phyloP scores from a whole-genome alignment of 2,113 vertebrate genomes.

The Gallinago media region DNA sequence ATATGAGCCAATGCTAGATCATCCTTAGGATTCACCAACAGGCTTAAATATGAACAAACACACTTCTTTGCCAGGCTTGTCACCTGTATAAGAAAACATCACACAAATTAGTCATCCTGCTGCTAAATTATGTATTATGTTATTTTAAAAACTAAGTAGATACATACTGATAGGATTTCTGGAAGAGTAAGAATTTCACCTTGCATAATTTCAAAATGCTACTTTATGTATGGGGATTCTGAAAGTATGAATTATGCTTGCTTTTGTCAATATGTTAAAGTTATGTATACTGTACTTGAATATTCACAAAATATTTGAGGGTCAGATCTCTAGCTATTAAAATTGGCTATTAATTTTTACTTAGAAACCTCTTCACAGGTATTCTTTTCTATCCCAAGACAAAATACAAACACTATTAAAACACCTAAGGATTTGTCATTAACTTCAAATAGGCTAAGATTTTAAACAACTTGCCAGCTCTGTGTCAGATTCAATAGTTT shows the following conservation, averaged over 20 bases:
- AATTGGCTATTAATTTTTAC: neutral
- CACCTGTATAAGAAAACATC: constrained; percentile 74
- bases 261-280: too few relatives aligned
- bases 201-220: neutral
- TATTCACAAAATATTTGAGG: neutral
- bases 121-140: neutral
- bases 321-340: neutral
- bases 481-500: neutral
- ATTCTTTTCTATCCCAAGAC: neutral
- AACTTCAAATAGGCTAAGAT: neutral
- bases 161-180: neutral
- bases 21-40: constrained; percentile 92
- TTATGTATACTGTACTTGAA: neutral
- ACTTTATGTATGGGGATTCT: neutral
- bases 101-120: neutral
- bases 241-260: too few relatives aligned
- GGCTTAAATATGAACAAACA: constrained; percentile 88
- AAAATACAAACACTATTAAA: neutral
- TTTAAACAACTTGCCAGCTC: neutral
- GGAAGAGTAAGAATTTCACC: neutral
- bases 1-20: constrained; percentile 87
- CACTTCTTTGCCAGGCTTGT: constrained; percentile 77
- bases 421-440: neutral
- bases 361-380: neutral
- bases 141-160: neutral